Base-by-base conservation (phyloP, 2,113 vertebrate species). In the Saccopteryx bilineata region DNA sequence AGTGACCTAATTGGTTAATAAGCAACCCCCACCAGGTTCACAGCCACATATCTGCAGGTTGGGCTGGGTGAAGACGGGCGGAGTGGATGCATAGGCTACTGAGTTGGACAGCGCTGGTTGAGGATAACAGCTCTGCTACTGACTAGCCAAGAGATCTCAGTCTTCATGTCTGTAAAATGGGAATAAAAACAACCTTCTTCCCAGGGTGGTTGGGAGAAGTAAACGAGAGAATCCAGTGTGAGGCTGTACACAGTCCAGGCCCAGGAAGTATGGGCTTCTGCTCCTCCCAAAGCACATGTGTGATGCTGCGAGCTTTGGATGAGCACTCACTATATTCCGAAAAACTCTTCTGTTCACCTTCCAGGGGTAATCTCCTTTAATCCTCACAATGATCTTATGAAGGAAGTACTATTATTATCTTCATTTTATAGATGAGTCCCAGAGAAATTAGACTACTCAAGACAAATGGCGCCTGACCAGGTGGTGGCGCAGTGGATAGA, bases 381-480 rank as follows among this genome's bases (percentile, higher is more conserved):
- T 68, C 90, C n/a, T 81, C 91, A 95, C 72, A 78, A 33, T 17
- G 39, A 26, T 6, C 61, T 39, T 84, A n/a, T 33, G 85, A 74
- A 54, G 18, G 18, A 69, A 50, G 58, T 71, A 69, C 66, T 74
- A n/a, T 17, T n/a, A 72, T 46, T 52, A 15, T 39, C 17, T 65
- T 74, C 83, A 79, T 75, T 66, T 90, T 61, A 83, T 26, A 93
- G 76, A 87, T 31, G 50, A 75, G 76, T 28, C 74, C 80, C 66
- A 71, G 71, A 81, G 61, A 19, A 13, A 61, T 78, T 9, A 71
- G 48, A 28, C 91, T n/a, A 80, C 86, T 87, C 52, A 68, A 76
- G 52, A 9, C 39, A 90, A 82, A n/a, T 58, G n/a, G 72, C 63
- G n/a, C n/a, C n/a, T n/a, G n/a, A n/a, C n/a, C n/a, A n/a, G n/a